Base-by-base conservation (phyloP, 2,888 invertebrate species). In the Lagria hirta region DNA sequence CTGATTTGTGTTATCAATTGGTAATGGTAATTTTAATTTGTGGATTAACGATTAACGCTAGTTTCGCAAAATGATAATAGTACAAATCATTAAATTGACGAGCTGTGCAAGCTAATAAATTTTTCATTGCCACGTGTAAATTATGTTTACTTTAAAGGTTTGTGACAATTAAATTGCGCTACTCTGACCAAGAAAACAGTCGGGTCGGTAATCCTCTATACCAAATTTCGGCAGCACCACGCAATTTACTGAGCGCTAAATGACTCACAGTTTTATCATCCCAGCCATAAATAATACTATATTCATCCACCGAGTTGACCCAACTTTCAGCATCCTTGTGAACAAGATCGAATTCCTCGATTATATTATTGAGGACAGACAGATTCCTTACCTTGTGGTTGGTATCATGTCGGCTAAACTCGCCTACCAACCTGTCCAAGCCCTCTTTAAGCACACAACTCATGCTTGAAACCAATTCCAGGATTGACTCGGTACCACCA, bases 241-340 rank as follows among this genome's bases (percentile, higher is more conserved):
- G 11, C 15, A 46, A 21, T 14, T 46, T 46, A 15, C 16, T 13
- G 5, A 46, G 12, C 3, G 43, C 43, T 16, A 46, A 24, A 36
- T 45, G 46, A 34, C 32, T 15, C n/a, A 22, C 29, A 2, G 23
- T 43, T 28, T 22, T 28, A 8, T 43, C 43, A 18, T 27, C 23
- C 34, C 45, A 45, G 4, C 22, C 22, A 30, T 38, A 34, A 11
- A 21, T 26, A 5, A 14, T 17, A 10, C 26, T 16, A 17, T 21
- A 23, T 44, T 48, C 44, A 54, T 56, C 54, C 37, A 48, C 15
- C 18, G 34, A 12, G 3, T 18, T 15, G 10, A 32, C 10, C 30
- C 41, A 35, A 10, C 34, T 15, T 10, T 18, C 27, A 14, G 18
- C 24, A 18, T 46, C 24, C 7, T 38, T 12, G 21, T n/a, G 14